phyloP scores from a whole-genome alignment of 2,113 vertebrate genomes.

The Xenus cinereus region DNA sequence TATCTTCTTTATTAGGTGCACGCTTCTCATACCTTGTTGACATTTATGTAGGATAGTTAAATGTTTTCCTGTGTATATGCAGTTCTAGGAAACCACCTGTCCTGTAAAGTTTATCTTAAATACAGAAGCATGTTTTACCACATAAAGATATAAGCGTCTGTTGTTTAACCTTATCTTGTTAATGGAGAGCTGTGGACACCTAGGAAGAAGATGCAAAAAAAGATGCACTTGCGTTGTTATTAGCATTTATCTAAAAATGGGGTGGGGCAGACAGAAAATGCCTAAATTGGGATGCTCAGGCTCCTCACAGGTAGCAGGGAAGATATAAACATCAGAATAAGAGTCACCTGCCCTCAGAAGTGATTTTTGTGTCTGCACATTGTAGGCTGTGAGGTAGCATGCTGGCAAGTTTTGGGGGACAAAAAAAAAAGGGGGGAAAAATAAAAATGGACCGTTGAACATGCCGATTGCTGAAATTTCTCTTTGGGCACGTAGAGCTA shows the following conservation, averaged over 20 bases:
- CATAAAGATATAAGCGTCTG: slow-evolving; percentile 21
- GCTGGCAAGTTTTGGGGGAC: not conserved
- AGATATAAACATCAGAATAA: not conserved
- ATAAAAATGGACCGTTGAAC: not conserved
- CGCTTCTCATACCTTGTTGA: slow-evolving; percentile 31
- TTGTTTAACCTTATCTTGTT: slow-evolving; percentile 8
- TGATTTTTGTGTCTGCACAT: not conserved
- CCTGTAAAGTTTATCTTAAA: slow-evolving; percentile 59
- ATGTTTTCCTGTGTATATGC: slow-evolving; percentile 32
- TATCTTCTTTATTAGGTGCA: slow-evolving; percentile 44
- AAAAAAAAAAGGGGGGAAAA: not conserved
- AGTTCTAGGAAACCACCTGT: slow-evolving; percentile 31
- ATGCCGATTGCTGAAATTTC: not conserved
- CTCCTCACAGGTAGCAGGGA: not conserved
- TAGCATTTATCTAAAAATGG: not conserved
- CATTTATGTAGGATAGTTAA: slow-evolving; percentile 44
- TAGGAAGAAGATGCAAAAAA: not conserved
- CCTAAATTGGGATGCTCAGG: not conserved
- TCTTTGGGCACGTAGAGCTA: not conserved
- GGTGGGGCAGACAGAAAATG: not conserved
- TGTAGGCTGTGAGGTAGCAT: not conserved
- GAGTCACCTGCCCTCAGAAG: not conserved
- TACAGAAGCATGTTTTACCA: slow-evolving; percentile 57
- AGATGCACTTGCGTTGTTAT: not conserved
- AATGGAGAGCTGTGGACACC: not conserved